Base-by-base conservation (phyloP, 2,113 vertebrate genomes). In the Perognathus longimembris region DNA sequence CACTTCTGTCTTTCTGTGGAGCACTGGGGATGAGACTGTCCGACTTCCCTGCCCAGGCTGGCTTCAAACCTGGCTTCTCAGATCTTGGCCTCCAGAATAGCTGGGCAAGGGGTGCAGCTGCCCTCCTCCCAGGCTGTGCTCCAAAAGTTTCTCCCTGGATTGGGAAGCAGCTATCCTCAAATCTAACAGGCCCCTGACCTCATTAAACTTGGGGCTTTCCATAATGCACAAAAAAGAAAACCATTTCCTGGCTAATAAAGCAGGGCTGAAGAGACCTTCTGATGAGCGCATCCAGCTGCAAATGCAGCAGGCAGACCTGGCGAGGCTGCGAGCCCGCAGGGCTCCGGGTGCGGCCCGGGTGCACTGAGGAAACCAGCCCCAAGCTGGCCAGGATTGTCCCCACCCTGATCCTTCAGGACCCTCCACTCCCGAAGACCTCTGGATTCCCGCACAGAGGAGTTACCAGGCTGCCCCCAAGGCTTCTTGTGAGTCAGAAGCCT, bases 201-300 rank as follows among this genome's bases (percentile, higher is more conserved):
- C 94, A 95, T 96, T 94, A 96, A 96, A 95, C 83, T 64, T 54
- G 42, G 66, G 83, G 54, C 28, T 90, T 93, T 96, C 69, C 92
- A 95, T 95, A 95, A 89, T 88, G 83, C 24, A 96, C 92, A 79
- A 95, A 93, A 94, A 96, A 54, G 82, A 93, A 91, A 84, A 89
- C 82, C 66, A 91, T 94, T 95, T 91, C 93, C 76, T 76, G 70
- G 86, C 74, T 95, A 88, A 92, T 92, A 95, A 97, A 92, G n/a
- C 76, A 89, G 40, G 24, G 38, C 1, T 95, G 54, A 89, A 95
- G 88, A 92, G 73, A 96, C 85, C 93, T 22, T 61, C 90, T 61
- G 42, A 93, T 40, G 7, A 32, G 40, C 50, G 21, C 59, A 74
- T 84, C 90, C 91, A 28, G 82, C 93, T 87, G 30, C 42, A 45